Base-by-base conservation (phyloP, 2,888 invertebrate genomes). In the Habrosyne pyritoides region DNA sequence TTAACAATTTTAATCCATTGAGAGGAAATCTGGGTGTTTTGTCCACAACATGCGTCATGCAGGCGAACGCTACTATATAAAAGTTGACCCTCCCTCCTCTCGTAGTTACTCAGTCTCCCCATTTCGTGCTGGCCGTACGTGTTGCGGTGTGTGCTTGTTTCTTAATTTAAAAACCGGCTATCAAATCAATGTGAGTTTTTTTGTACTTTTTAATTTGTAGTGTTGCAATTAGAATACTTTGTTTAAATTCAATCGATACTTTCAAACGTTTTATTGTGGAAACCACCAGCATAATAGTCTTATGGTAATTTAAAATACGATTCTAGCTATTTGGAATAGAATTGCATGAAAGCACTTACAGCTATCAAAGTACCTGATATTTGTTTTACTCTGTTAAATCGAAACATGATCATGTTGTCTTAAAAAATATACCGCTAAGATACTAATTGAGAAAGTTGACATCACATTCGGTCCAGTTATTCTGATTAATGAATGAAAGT, bases 81-180 rank as follows among this genome's bases (percentile, higher is more conserved):
- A 86, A 77, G 67, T 56, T 71, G 71, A 59, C 63, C n/a, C 77
- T 81, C 86, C 82, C 81, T 69, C 81, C 79, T 76, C 79, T 71
- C 71, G 60, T 64, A 71, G 69, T 73, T 83, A 86, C 77, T 81
- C 80, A 59, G 75, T 75, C 65, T 58, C 62, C 61, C 55, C 61
- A 66, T 59, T 57, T 60, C 69, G 75, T 64, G 73, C 66, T 70
- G 70, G 63, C 65, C 59, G 73, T 64, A 71, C 81, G 77, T 22
- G 56, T 58, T 55, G 57, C 57, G 50, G 60, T 63, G 59, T 67
- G 75, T 64, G 73, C 61, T 63, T 67, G 60, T 69, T 68, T 67
- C 59, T 50, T 47, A 63, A 63, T 24, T 60, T 57, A 62, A 73
- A 62, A 61, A 30, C 28, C 65, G 54, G 62, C 66, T 66, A 57